phyloP scores from a whole-genome alignment of 2,797 vertebrate species.

The Artibeus jamaicensis region DNA sequence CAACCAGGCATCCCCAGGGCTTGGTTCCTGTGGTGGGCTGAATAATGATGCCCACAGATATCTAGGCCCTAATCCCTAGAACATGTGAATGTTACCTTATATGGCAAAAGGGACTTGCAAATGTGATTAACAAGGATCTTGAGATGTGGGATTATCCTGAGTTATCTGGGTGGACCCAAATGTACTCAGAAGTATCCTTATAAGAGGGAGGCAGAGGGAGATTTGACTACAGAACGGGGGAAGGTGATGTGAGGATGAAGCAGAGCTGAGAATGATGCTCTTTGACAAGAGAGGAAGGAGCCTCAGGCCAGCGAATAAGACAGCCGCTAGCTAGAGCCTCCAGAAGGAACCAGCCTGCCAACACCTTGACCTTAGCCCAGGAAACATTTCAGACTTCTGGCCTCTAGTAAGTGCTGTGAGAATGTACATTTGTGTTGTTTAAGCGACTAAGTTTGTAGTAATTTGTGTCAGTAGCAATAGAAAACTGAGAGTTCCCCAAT shows the following conservation, averaged over 20 bases:
- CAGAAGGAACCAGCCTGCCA: background rate
- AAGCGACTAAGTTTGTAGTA: background rate
- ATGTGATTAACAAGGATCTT: background rate
- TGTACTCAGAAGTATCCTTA: background rate
- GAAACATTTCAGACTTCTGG: background rate
- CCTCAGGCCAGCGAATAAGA: background rate
- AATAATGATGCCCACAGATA: background rate
- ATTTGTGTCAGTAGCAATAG: background rate
- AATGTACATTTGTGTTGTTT: background rate
- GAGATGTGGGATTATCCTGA: background rate
- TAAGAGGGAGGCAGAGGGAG: background rate
- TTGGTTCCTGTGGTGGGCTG: background rate
- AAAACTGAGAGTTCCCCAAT: background rate
- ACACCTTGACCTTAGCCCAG: background rate
- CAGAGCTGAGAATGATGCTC: background rate
- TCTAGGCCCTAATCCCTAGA: background rate
- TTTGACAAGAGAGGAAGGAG: background rate
- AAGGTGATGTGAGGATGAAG: background rate
- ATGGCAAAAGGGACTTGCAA: background rate
- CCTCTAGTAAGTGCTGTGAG: background rate
- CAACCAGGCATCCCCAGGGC: background rate
- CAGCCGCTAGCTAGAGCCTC: background rate
- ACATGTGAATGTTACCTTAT: background rate
- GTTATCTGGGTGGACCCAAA: background rate
- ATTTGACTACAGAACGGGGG: background rate